Evolutionary conservation across 2,888 invertebrate genomes (phyloP), one percentile per base, ranked within the genome.

Genomic region (Empis stercorea): DNA sequence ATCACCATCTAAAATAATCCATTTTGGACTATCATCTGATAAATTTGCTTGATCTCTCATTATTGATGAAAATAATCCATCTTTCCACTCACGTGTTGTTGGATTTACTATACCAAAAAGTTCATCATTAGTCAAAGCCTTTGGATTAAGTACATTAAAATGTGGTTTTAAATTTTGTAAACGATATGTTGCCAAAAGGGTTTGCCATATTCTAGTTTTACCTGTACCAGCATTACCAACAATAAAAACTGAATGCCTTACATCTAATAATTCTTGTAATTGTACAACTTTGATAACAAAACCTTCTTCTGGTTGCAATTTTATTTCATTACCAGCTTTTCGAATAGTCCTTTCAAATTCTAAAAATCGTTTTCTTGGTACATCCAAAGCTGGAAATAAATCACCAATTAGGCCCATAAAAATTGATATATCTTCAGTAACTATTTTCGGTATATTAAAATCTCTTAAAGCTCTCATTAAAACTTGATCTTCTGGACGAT

Each of bases 371-470:
- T 93, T 93, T 51, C 94, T 76, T 0, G 94, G 93, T 11, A 94
- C 93, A 61, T 94, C 91, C 37, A 95, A 73, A 0, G 92, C 86
- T 0, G 94, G 94, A 71, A 95, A 94, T 54, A 95, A 71, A 66
- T 95, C 94, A 1, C 91, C 88, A 53, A 95, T 93, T 30, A 95
- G 76, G 16, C 93, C 94, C 88, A 94, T 87, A 67, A 95, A 94
- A 32, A 95, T 85, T 0, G 92, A 84, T 49, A 83, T 80, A 63
- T 95, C 94, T 59, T 94, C 93, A 0, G 92, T 88, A 13, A 94
- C 82, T 55, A 95, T 92, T 74, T 94, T 95, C 0, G 94, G 93
- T 51, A 91, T 84, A 65, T 94, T 94, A 67, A 94, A 95, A 72
- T 95, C 94, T 66, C 94, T 75, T 58, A 95, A 66, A 1, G 95